Conservation (phyloP, 92 coral and sea anemone genomes). For the Scolanthus callimorphus region DNA sequence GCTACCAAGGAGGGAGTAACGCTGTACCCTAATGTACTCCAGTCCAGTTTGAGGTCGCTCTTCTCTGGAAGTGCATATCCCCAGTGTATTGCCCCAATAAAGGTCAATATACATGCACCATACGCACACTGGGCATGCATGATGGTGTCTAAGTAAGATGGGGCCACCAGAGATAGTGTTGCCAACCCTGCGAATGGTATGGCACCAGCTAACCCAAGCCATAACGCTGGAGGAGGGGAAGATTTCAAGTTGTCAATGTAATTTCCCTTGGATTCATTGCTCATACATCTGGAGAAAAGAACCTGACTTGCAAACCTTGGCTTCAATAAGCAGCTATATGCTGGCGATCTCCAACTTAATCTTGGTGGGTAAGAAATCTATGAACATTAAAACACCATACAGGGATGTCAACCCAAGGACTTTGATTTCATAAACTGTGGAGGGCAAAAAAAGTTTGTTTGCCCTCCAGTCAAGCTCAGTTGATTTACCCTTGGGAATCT, state of each 20-base stretch:
- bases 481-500: too few species aligned
- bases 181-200: slow-evolving; percentile 65
- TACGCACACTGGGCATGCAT: slow-evolving; percentile 71
- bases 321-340: too few species aligned
- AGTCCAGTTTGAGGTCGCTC: slow-evolving; percentile 44
- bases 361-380: too few species aligned
- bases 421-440: too few species aligned
- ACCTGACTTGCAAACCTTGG: too few species aligned
- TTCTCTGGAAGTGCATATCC: slow-evolving; percentile 55
- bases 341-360: too few species aligned
- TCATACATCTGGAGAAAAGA: too few species aligned
- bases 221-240: slow-evolving; percentile 54
- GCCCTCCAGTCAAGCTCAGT: too few species aligned
- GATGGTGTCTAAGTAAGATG: slow-evolving; percentile 45
- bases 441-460: too few species aligned
- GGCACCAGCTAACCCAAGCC: slow-evolving; percentile 66
- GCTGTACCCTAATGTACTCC: slow-evolving; percentile 77
- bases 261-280: too few species aligned
- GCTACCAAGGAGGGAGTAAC: slow-evolving; percentile 77
- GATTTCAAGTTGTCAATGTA: slow-evolving; percentile 56
- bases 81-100: slow-evolving; percentile 83
- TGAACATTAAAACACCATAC: too few species aligned
- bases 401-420: too few species aligned
- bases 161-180: slow-evolving; percentile 36
- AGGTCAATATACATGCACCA: slow-evolving; percentile 70